Evolutionary conservation across 2,113 vertebrate species (phyloP), one percentile per base, ranked within the genome.

Genomic region (Heterotilapia buettikoferi): DNA sequence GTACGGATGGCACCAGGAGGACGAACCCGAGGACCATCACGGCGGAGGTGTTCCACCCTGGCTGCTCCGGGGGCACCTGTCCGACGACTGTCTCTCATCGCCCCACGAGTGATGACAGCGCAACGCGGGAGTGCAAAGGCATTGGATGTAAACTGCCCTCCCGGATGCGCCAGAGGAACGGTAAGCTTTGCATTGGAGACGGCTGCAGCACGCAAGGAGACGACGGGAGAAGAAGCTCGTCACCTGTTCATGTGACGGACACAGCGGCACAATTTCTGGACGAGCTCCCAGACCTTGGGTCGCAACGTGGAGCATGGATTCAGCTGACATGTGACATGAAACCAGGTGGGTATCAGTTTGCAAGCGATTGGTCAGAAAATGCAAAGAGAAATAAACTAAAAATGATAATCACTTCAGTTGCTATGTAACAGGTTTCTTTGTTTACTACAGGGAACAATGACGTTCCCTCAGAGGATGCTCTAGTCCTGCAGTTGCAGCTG

Each of bases 241-340:
- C 92, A 5, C 93, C 96, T 71, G 94, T 97, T 18, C 96, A 96
- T 63, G 91, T 96, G 83, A 94, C 95, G 9, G 97, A 98, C 91
- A 96, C 94, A 92, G 97, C 97, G 0, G 97, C 97, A 0, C 97
- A 98, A 24, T 97, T 96, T 92, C 93, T 97, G 31, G 96, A 95
- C 8, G 97, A 97, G 73, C 86, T 95, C 47, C 92, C 95, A 6
- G 96, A 97, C 8, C 86, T 96, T 86, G 96, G 90, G 2, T 80
- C 97, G 4, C 97, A 97, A 63, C 92, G 95, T 12, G 96, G 96
- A 7, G 96, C 96, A 3, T 96, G 96, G 9, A 96, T 98, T 83
- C 97, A 98, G 94, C 92, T 98, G 89, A 95, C 95, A 45, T 98
- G 97, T 88, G 97, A 98, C 92, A 96, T 97, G 87, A 97, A 96